These are phyloP conservation scores for Diadophis punctatus DNA, from an alignment of 2,113 vertebrate species.

Conservation along the genomic window DNA sequence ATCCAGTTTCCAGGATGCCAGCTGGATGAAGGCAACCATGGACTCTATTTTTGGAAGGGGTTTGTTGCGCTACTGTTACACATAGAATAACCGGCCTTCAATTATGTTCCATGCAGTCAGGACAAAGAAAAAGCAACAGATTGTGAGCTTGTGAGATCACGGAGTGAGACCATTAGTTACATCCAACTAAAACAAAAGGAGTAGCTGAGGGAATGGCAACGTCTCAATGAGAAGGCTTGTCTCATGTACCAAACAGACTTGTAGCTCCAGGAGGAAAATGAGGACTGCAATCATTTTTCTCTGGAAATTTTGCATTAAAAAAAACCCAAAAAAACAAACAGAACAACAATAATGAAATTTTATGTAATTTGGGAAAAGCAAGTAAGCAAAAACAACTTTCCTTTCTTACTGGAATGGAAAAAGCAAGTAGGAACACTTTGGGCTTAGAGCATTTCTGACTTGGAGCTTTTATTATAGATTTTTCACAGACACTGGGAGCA, in stretches of 20 bases:
- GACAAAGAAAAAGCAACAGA: constrained; percentile 62
- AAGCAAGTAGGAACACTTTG: accelerated
- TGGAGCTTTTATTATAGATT: constrained; percentile 44
- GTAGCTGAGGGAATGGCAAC: constrained; percentile 5
- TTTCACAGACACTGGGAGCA: constrained; percentile 27
- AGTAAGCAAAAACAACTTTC: not conserved
- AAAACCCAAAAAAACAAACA: not conserved
- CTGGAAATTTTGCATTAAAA: not conserved
- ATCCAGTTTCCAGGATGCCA: not conserved
- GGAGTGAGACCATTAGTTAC: constrained; percentile 63
- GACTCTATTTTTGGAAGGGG: not conserved
- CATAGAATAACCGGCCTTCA: constrained; percentile 26
- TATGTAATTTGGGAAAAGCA: constrained; percentile 2
- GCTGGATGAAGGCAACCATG: not conserved
- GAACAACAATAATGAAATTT: not conserved
- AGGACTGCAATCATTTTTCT: not conserved
- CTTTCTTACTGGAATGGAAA: accelerated
- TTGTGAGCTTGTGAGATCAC: constrained; percentile 70
- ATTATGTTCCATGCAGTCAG: not conserved
- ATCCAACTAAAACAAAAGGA: constrained; percentile 46
- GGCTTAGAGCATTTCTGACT: constrained; percentile 40
- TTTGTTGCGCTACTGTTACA: not conserved
- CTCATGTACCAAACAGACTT: not conserved
- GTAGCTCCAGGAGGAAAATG: not conserved
- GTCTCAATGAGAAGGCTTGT: not conserved